Evolutionary conservation across 2,113 vertebrate species (phyloP), one percentile per base, ranked within the genome.

Genomic region (Caracal caracal): DNA sequence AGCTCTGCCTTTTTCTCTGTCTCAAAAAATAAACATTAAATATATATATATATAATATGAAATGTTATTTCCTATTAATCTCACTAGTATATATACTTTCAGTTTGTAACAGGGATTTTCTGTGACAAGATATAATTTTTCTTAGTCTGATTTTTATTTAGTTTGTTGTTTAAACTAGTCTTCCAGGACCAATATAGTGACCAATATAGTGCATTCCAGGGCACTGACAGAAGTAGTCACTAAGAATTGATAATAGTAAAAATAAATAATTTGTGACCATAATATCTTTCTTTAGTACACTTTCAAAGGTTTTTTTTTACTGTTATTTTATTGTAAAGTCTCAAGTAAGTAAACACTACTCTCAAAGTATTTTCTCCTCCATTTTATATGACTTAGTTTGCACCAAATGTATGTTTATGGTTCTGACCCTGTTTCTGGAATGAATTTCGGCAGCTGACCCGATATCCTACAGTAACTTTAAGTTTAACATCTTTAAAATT

Each of bases 141-240:
- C 33, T 95, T 13, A 80, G 5, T 70, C 43, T 94, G 59, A 75
- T 80, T 92, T 80, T 90, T 93, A 59, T 75, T 79, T 95, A 87
- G 33, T 73, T 73, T 78, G n/a, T 59, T 83, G 30, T 37, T 95
- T 53, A 86, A 92, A 80, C n/a, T 92, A 49, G 61, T 22, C 22
- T 61, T 61, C 49, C 2, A 91, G 30, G 20, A 84, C 56, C 43
- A n/a, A n/a, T n/a, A n/a, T n/a, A n/a, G 28, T 84, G 11, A 94
- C 20, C 79, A 85, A 3, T 61, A 15, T 47, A 80, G 16, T 90
- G 2, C 3, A 30, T 75, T 92, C 28, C 30, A 71, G 28, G 13
- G 17, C 33, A 59, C 35, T 35, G 24, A 53, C 17, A 10, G 56
- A 53, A 79, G 35, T 63, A 63, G 11, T 49, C 28, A 70, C 37